These are phyloP conservation scores for Aphidoletes aphidimyza DNA, from an alignment of 2,888 invertebrate species.

Conservation along the genomic window DNA sequence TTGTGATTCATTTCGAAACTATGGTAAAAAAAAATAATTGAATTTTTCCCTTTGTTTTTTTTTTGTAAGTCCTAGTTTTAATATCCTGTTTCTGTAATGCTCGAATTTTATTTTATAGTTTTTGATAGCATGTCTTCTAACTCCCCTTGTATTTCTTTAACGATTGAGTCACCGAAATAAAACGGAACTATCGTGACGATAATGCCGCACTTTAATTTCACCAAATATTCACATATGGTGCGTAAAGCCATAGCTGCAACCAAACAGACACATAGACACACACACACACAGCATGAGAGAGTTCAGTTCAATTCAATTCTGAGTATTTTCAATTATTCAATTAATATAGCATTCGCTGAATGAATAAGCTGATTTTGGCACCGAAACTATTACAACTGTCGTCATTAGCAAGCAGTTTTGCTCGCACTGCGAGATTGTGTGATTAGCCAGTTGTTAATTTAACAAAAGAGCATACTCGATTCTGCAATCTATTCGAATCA, in stretches of 20 bases:
- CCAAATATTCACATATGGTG: conserved; percentile 20
- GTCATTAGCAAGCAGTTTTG: not conserved
- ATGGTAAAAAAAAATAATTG: not conserved
- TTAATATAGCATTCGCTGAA: conserved; percentile 30
- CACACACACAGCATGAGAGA: not conserved
- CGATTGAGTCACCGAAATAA: not conserved
- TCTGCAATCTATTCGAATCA: not conserved
- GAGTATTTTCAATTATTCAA: conserved; percentile 40
- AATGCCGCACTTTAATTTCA: not conserved
- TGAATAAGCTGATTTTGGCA: conserved; percentile 21
- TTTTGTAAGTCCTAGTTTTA: not conserved
- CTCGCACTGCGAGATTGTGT: not conserved
- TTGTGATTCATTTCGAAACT: not conserved
- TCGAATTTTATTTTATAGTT: not conserved
- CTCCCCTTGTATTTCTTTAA: not conserved
- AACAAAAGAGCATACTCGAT: conserved; percentile 3
- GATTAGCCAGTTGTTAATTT: conserved; percentile 20
- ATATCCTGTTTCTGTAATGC: not conserved
- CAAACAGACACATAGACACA: no score
- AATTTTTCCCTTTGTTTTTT: conserved; percentile 10
- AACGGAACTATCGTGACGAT: conserved; percentile 3
- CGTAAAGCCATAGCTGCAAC: not conserved
- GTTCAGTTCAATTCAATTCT: not conserved
- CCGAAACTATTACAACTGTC: not conserved
- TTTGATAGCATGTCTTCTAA: not conserved